Conservation (phyloP, 2,888 invertebrate genomes). For the Lasioglossum pauxillum region DNA sequence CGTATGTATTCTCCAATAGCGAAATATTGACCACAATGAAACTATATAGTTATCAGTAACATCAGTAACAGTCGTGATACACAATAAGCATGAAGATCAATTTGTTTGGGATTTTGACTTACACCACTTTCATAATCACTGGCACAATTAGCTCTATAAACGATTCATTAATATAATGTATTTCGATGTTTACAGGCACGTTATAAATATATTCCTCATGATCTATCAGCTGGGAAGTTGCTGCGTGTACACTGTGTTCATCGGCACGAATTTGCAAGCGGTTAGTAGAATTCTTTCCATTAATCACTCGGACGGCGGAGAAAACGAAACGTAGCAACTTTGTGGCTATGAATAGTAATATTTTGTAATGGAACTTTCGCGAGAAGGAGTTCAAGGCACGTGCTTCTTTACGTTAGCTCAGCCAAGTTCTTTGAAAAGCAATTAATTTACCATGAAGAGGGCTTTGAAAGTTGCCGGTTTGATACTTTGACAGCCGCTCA, state of each 20-base stretch:
- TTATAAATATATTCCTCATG: slow-evolving; percentile 91
- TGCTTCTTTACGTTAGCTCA: not conserved
- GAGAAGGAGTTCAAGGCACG: not conserved
- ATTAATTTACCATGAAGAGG: not conserved
- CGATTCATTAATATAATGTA: not conserved
- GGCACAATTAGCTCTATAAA: not conserved
- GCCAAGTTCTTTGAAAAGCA: not conserved
- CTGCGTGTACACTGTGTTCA: slow-evolving; percentile 98
- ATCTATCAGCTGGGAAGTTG: slow-evolving; percentile 98
- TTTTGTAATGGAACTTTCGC: not conserved
- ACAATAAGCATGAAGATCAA: not conserved
- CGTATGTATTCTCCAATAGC: not conserved
- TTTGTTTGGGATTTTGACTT: not conserved
- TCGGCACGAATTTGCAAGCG: slow-evolving; percentile 92
- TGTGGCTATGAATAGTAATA: not conserved
- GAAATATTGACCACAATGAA: too few relatives aligned
- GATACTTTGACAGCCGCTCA: not conserved
- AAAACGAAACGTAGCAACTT: not conserved
- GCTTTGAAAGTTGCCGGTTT: not conserved
- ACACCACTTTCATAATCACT: not conserved
- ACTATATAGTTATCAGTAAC: too few relatives aligned
- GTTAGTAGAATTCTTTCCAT: slow-evolving; percentile 83
- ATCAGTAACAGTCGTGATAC: not conserved
- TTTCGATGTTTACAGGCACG: slow-evolving; percentile 86
- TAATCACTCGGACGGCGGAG: not conserved